Conservation (phyloP, 53 echinoderm and acorn worm genomes). For the Pentamera pediparva region DNA sequence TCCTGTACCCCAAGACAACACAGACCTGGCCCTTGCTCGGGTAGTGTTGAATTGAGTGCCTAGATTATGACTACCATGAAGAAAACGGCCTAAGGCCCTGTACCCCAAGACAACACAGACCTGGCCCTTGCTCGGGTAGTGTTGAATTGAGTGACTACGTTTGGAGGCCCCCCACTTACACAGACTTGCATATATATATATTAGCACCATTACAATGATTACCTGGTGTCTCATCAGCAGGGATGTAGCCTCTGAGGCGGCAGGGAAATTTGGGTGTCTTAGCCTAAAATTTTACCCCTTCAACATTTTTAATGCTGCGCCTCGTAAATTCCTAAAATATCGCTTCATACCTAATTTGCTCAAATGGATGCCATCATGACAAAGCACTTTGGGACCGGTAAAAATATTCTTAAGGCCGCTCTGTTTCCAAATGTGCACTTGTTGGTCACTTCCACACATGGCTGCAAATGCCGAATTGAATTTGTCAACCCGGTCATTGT, state of each 20-base stretch:
- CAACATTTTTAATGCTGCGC: neutral
- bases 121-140: neutral
- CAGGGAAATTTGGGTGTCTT: neutral
- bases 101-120: too few relatives aligned
- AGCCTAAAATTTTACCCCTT: neutral
- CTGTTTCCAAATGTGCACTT: neutral
- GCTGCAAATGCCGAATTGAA: neutral
- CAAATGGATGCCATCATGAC: constrained; percentile 9
- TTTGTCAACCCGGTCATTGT: neutral
- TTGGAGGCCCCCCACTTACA: too few relatives aligned
- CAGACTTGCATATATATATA: too few relatives aligned
- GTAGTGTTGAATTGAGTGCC: too few relatives aligned
- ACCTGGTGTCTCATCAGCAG: neutral
- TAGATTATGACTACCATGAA: too few relatives aligned
- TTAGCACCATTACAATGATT: neutral
- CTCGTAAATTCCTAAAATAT: neutral
- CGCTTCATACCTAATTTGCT: neutral
- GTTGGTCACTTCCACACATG: neutral
- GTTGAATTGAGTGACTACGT: too few relatives aligned
- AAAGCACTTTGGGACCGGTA: neutral
- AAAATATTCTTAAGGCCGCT: neutral
- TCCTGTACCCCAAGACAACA: too few relatives aligned
- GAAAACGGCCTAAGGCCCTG: too few relatives aligned
- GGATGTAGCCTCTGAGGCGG: neutral
- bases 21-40: neutral